Evolutionary conservation across 2,113 vertebrate species (phyloP).

Genomic region (Tympanuchus pallidicinctus): DNA sequence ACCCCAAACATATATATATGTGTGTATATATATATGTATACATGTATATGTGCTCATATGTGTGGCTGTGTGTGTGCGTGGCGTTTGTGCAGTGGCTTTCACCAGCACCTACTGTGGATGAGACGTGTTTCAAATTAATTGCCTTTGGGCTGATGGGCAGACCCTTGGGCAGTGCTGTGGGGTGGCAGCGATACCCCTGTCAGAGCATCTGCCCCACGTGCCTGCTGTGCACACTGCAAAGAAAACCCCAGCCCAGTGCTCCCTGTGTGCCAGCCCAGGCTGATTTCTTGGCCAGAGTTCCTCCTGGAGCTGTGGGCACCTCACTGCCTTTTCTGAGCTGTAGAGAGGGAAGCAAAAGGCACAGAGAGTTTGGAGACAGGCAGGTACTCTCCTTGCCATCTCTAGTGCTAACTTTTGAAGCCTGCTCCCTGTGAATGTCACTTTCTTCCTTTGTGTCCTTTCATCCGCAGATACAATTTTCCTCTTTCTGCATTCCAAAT

Average conservation of each 20-base stretch:
- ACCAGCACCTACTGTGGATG: not conserved
- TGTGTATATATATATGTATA: not conserved
- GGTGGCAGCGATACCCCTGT: constrained; percentile 18
- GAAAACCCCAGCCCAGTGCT: constrained; percentile 14
- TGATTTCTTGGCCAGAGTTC: constrained; percentile 5
- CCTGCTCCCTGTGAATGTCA: not conserved
- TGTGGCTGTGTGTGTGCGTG: constrained; percentile 12
- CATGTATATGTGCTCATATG: not conserved
- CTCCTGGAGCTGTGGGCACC: constrained; percentile 25
- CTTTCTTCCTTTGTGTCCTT: not conserved
- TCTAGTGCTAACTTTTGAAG: not conserved
- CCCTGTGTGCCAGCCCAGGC: not conserved
- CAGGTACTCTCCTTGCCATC: not conserved
- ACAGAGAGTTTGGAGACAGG: constrained; percentile 30
- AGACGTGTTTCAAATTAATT: constrained; percentile 32
- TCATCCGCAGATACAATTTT: not conserved
- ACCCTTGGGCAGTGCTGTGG: constrained; percentile 2
- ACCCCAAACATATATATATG: not conserved
- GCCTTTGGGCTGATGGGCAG: constrained; percentile 31
- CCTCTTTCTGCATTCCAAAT: constrained; percentile 33
- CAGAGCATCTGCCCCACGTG: not conserved
- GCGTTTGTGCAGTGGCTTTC: not conserved
- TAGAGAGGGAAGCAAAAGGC: constrained; percentile 39
- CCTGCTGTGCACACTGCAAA: not conserved
- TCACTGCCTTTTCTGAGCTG: not conserved